phyloP scores from a whole-genome alignment of 92 coral and sea anemone genomes.

The Zoanthus gigantus region DNA sequence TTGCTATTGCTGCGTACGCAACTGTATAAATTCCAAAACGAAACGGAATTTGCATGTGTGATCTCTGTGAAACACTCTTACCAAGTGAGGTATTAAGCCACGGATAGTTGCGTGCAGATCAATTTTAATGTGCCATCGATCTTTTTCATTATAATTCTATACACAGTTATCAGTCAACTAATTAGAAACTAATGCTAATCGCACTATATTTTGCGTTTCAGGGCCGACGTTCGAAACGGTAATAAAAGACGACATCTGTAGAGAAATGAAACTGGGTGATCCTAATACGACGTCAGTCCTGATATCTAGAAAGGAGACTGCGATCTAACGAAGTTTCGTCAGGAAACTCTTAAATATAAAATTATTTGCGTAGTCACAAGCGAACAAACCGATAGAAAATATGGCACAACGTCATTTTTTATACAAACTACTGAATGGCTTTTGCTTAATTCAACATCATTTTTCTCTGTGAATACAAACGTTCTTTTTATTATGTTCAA shows the following conservation, averaged over 20 bases:
- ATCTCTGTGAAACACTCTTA: no score
- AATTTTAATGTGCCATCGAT: no score
- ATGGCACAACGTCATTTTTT: not conserved
- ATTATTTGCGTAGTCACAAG: not conserved
- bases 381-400: not conserved
- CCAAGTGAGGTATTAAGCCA: no score
- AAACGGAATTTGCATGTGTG: no score
- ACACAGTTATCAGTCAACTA: not conserved
- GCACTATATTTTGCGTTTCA: not conserved
- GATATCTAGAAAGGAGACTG: constrained; percentile 32
- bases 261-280: constrained; percentile 12
- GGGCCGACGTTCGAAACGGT: constrained; percentile 19
- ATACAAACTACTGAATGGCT: not conserved
- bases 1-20: no score
- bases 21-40: no score
- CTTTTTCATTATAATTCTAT: not conserved
- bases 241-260: not conserved
- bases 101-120: no score
- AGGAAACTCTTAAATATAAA: not conserved
- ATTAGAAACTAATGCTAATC: not conserved
- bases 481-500: not conserved
- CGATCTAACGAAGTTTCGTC: not conserved
- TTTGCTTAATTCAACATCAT: not conserved
- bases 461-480: not conserved
- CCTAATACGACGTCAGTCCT: not conserved